Percentiles rank a stretch among this genome's conserved stretches.
These are phyloP conservation scores for Toxonevra muliebris DNA, from an alignment of 2,888 invertebrate species.

Conservation along the genomic window DNA sequence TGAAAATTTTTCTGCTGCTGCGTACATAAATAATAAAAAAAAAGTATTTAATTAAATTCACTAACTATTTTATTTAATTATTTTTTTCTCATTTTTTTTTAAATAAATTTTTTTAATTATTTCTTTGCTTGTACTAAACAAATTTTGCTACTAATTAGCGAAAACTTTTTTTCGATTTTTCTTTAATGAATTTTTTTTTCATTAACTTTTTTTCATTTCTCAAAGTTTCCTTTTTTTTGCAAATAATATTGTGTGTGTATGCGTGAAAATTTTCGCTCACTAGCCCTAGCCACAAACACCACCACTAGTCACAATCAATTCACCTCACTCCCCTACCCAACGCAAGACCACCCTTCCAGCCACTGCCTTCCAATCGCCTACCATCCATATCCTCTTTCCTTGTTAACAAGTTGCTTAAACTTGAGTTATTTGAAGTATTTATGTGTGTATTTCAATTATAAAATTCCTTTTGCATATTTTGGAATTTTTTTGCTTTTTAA, in stretches of 20 bases:
- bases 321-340: no score
- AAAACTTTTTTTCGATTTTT: conserved; percentile 11
- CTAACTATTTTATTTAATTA: neutral
- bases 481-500: no score
- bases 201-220: neutral
- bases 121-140: neutral
- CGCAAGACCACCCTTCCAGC: no score
- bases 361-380: no score
- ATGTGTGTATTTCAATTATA: no score
- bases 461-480: conserved; percentile 22
- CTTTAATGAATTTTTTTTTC: neutral
- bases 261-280: conserved; percentile 15
- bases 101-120: neutral
- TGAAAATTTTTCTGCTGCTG: neutral
- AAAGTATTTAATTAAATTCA: neutral
- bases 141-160: neutral
- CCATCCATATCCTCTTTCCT: neutral
- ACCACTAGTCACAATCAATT: conserved; percentile 2
- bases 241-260: conserved; percentile 23
- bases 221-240: neutral
- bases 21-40: no score
- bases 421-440: conserved; percentile 9
- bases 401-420: conserved; percentile 7
- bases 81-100: neutral
- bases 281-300: neutral